Base-by-base conservation (phyloP, 2,113 vertebrate genomes). In the Rafetus swinhoei region DNA sequence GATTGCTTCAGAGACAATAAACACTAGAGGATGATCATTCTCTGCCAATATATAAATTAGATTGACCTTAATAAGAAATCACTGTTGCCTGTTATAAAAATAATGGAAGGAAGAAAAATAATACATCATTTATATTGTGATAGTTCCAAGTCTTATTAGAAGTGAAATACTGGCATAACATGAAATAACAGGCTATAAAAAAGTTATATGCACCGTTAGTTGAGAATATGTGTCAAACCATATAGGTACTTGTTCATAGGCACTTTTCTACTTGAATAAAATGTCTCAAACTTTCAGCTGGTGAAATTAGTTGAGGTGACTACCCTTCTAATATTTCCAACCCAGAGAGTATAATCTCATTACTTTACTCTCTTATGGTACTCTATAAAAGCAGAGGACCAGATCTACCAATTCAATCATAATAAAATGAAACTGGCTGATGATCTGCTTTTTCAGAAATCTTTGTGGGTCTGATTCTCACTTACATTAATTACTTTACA, bases 41-140 rank as follows among this genome's bases (percentile, higher is more conserved):
- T 81, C 77, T 90, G 52, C 86, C 56, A 62, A 65, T 82, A 85
- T 79, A 85, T 90, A 93, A 85, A 93, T 90, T 87, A 88, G 77
- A 85, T 59, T 88, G 22, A 52, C 35, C 29, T 85, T 88, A 85
- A 81, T 77, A 77, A 55, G 39, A 90, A 90, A 88, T 88, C 86
- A 80, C n/a, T 84, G 53, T 69, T 79, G 56, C 18, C 32, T 81
- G 29, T 76, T 85, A 52, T n/a, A 82, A 29, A 85, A 87, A 81
- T n/a, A 88, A 50, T 90, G 14, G 77, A 11, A 65, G 62, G 35
- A 57, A 56, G 54, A 77, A 86, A 69, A 69, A 22, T 52, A 87
- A 50, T 85, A 62, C 32, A 65, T 90, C 56, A 57, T 54, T 15
- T 35, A 76, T 77, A 84, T 84, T 80, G 29, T 81, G 32, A 54